Percentiles rank a stretch among this genome's conserved stretches.
phyloP scores from a whole-genome alignment of 2,888 invertebrate species.

The Yponomeuta plumbellus region DNA sequence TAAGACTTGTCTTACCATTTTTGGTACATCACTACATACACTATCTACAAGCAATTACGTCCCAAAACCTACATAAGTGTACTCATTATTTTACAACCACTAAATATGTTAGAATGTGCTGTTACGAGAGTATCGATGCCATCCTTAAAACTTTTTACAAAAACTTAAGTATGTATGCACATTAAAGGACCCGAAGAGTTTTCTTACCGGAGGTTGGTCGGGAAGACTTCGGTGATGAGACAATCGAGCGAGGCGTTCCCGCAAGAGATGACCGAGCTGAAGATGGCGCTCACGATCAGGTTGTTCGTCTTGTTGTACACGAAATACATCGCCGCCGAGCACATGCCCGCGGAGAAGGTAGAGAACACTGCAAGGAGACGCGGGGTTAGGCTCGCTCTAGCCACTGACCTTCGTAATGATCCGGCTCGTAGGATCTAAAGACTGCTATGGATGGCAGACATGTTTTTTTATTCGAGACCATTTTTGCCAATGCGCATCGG shows the following conservation, averaged over 20 bases:
- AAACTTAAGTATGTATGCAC: no score
- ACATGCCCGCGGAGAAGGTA: slow-evolving; percentile 88
- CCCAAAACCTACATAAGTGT: no score
- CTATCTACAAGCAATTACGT: no score
- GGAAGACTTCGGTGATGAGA: slow-evolving; percentile 94
- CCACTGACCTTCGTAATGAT: neutral
- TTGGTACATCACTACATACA: no score
- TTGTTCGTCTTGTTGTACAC: slow-evolving; percentile 90
- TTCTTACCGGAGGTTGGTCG: slow-evolving; percentile 88
- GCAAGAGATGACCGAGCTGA: slow-evolving; percentile 91
- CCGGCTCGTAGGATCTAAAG: neutral
- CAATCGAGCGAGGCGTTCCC: slow-evolving; percentile 94
- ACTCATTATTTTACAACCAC: no score
- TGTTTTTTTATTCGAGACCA: neutral
- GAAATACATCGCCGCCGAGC: slow-evolving; percentile 90
- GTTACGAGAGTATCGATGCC: no score
- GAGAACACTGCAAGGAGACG: slow-evolving; percentile 84
- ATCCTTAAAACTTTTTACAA: no score
- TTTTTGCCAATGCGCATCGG: neutral
- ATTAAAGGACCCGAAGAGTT: neutral
- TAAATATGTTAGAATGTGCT: no score
- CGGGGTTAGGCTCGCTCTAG: neutral
- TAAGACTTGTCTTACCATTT: no score
- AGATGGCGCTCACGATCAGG: slow-evolving; percentile 88
- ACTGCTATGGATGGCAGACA: no score